phyloP scores from a whole-genome alignment of 1,140 invertebrate species.

The Hestina assimilis region DNA sequence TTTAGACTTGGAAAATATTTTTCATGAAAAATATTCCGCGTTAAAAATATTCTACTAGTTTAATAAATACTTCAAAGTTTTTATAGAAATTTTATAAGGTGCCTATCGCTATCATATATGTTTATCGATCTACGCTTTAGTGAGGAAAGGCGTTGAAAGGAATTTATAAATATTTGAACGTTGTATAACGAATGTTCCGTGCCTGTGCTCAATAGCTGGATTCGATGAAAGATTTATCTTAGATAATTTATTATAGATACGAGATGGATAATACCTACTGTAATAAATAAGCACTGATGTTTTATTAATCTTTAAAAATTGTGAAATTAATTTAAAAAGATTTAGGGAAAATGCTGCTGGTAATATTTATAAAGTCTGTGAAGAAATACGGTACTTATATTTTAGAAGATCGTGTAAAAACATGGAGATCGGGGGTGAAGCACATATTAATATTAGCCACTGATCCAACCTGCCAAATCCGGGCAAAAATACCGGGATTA shows the following conservation, averaged over 20 bases:
- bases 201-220: conserved; percentile 29
- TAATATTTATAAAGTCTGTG: too few relatives aligned
- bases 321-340: too few relatives aligned
- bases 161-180: conserved; percentile 58
- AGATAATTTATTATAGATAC: conserved; percentile 22
- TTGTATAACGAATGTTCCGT: conserved; percentile 30
- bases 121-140: conserved; percentile 51
- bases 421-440: too few relatives aligned
- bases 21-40: too few relatives aligned
- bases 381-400: too few relatives aligned
- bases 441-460: too few relatives aligned
- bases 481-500: too few relatives aligned
- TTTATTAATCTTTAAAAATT: background rate
- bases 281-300: background rate
- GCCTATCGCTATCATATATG: conserved; percentile 38
- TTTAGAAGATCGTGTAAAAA: too few relatives aligned
- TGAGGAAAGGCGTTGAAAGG: conserved; percentile 50
- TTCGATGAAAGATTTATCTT: conserved; percentile 58
- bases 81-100: conserved; percentile 3
- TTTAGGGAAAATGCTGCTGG: too few relatives aligned
- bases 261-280: background rate
- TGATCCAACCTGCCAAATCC: too few relatives aligned
- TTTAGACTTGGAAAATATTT: too few relatives aligned
- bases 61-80: background rate
- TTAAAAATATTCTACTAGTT: background rate